Conservation (phyloP, 2,113 vertebrate species). For the Marmota flaviventris region DNA sequence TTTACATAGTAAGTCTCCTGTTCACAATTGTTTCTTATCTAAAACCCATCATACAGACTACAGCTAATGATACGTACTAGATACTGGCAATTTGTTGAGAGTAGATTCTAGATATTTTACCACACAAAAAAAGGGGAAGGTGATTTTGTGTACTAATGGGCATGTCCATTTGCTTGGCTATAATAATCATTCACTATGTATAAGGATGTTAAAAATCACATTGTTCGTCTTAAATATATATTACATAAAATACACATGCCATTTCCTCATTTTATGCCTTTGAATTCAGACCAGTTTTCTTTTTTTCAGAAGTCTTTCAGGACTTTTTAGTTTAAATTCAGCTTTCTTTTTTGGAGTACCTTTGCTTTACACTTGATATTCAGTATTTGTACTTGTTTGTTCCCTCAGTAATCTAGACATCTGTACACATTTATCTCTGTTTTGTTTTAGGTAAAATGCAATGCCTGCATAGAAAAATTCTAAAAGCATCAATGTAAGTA, state of each 20-base stretch:
- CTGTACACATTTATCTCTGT: neutral
- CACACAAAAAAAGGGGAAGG: neutral
- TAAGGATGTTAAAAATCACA: neutral
- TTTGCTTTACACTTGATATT: neutral
- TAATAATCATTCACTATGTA: neutral
- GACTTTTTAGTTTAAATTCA: neutral
- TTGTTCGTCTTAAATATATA: neutral
- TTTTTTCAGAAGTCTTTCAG: neutral
- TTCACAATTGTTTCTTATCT: neutral
- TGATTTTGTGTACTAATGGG: no score
- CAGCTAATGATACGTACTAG: neutral
- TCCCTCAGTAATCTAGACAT: conserved; percentile 15
- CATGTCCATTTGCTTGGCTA: neutral
- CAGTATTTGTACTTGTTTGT: neutral
- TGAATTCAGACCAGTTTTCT: neutral
- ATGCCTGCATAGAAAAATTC: neutral
- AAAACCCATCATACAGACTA: neutral
- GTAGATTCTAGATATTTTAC: neutral
- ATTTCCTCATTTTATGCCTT: neutral
- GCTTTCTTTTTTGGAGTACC: neutral
- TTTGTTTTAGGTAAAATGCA: neutral
- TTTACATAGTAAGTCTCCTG: neutral
- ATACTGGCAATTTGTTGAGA: neutral
- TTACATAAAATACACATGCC: neutral
- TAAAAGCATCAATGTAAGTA: neutral